Conservation (phyloP, 2,113 vertebrate species). For the Myrmecophaga tridactyla region DNA sequence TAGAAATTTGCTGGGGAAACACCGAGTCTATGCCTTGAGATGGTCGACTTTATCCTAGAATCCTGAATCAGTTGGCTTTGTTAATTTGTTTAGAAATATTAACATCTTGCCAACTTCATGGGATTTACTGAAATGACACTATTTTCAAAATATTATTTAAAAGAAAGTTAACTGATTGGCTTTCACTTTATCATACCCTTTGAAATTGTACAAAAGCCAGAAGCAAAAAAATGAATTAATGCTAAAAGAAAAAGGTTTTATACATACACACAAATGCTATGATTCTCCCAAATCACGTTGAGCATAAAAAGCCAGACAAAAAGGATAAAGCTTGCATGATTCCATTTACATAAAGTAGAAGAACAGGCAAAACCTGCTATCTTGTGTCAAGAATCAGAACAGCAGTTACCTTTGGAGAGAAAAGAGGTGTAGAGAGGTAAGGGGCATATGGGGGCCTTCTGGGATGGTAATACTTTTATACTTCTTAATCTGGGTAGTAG, state of each 20-base stretch:
- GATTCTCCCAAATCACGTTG: not conserved
- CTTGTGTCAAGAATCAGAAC: not conserved
- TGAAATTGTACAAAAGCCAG: not conserved
- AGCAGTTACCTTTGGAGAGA: not conserved
- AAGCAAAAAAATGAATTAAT: not conserved
- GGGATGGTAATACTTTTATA: conserved; percentile 39
- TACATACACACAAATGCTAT: not conserved
- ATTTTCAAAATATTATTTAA: conserved; percentile 36
- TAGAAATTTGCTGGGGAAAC: not conserved
- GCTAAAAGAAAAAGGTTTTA: not conserved
- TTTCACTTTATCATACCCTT: not conserved
- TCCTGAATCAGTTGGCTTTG: not conserved
- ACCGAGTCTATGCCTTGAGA: not conserved
- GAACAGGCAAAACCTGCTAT: not conserved
- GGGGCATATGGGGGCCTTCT: not conserved
- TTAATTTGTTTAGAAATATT: conserved; percentile 39
- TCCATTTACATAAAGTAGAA: not conserved
- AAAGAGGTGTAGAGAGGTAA: not conserved
- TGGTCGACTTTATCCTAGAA: conserved; percentile 24
- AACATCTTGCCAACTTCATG: conserved; percentile 12
- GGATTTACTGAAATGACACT: not conserved
- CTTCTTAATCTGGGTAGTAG: conserved; percentile 46
- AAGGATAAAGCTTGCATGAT: not conserved
- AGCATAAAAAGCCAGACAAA: conserved; percentile 10
- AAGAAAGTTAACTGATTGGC: not conserved